phyloP scores from a whole-genome alignment of 2,888 invertebrate genomes.

The Protula sp. region DNA sequence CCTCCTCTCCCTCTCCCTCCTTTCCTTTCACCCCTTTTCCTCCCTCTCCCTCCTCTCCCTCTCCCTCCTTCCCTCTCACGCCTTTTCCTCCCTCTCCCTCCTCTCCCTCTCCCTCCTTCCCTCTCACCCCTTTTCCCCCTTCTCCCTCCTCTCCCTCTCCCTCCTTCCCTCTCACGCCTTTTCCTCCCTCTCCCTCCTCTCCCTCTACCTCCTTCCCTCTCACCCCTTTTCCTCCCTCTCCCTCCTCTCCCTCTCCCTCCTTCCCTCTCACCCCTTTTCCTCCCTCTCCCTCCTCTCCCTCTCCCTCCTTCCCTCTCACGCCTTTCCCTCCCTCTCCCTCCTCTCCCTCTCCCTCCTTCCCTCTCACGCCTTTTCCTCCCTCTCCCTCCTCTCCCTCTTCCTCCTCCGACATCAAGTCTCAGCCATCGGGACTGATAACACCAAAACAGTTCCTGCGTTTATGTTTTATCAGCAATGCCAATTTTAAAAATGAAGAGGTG shows the following conservation, averaged over 20 bases:
- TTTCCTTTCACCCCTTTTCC: too few species aligned
- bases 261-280: neutral
- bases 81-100: too few species aligned
- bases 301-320: too few species aligned
- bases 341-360: too few species aligned
- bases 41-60: neutral
- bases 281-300: conserved; percentile 1
- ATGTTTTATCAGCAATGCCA: too few species aligned
- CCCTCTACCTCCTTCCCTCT: neutral
- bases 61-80: neutral
- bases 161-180: neutral
- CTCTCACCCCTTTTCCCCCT: neutral
- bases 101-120: neutral
- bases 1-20: neutral
- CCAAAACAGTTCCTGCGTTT: too few species aligned
- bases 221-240: neutral
- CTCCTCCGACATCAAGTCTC: neutral
- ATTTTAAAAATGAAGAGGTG: too few species aligned
- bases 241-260: neutral
- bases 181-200: neutral
- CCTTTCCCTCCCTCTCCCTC: neutral
- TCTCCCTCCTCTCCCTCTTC: conserved; percentile 1
- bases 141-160: neutral
- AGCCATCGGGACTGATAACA: too few species aligned
- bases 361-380: neutral